Evolutionary conservation across 2,797 vertebrate species (phyloP), one percentile per base, ranked within the genome.

Genomic region (Denticeps clupeoides): DNA sequence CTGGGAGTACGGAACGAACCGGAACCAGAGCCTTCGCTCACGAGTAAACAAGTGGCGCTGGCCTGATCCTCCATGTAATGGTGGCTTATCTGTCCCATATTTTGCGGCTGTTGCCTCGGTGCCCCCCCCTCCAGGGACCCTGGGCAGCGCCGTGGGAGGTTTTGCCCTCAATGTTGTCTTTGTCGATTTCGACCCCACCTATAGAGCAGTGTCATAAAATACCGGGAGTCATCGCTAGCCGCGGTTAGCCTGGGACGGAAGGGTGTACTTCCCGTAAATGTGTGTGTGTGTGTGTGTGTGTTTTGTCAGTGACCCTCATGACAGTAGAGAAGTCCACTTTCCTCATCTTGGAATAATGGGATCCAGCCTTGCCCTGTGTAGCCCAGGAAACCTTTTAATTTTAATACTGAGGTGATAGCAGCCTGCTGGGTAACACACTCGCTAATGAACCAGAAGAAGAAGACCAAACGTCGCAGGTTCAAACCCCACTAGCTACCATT

Each of bases 31-130:
- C 41, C 56, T 37, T 51, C 61, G 59, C 31, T 58, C 54, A 59
- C 70, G 70, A 81, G 82, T 69, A 72, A 73, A 85, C 82, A 82
- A 79, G 81, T 81, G 72, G 76, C 74, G 49, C 79, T 81, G 83
- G 56, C 74, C 78, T 73, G 66, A 88, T 84, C 83, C 80, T 80
- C 81, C 84, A 84, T 87, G 87, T 87, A 87, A 91, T 90, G 78
- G 85, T 83, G 81, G 80, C 84, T 88, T 82, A 84, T 76, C 57
- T 60, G 70, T 75, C 67, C 77, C 70, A 83, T 81, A 80, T 82
- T 38, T 82, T 74, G 69, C 72, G 77, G 65, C 74, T 73, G 68
- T 77, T 79, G 67, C 45, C 50, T 51, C 51, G 32, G 13, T 49
- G 19, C 19, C 43, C 45, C 48, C 27, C 54, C 38, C 56, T 18